Base-by-base conservation (phyloP, 2,113 vertebrate species). In the Oophaga pumilio region DNA sequence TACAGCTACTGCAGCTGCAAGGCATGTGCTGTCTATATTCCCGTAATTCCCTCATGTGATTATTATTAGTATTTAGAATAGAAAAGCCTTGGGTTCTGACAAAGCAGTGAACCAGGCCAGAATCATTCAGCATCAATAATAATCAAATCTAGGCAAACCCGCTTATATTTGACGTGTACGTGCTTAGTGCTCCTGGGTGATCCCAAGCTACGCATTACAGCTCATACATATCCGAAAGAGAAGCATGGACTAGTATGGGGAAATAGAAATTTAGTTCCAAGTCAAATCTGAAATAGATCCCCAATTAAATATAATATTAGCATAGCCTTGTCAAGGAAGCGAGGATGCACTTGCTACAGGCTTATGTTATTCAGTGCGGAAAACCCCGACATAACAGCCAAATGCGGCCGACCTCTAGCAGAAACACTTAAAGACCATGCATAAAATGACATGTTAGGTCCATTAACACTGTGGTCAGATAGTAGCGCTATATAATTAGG, bases 51-150 rank as follows among this genome's bases (percentile, higher is more conserved):
- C 18, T 50, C 4, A 74, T 22, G 10, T 49, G 17, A 73, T 26
- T 85, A 43, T 60, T 43, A 18, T 62, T 85, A 57, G 49, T 85
- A 24, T 18, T 76, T 26, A 18, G 22, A 71, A 84, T 33, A 26
- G 52, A 28, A 28, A 13, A 49, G 69, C 85, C 85, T 14, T 18
- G 28, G 85, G 85, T 28, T 57, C 17, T 68, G n/a, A 43, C 50
- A 69, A 28, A 59, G 64, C 28, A 15, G 8, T n/a, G 20, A 73
- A 73, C 24, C 33, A 60, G 24, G 24, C 50, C 52, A 71, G 66
- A 53, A 85, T 33, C 64, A 28, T 57, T 86, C 60, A 80, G n/a
- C 85, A 56, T 69, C 52, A 73, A 69, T 71, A 71, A 87, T 18
- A 26, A 87, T 68, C 56, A 49, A 17, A 85, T 85, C 53, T 17